A percentile compares a stretch with the other conserved stretches of the same genome.
Evolutionary conservation across 2,113 vertebrate genomes (phyloP).

Genomic region (Rousettus leschenaultii): DNA sequence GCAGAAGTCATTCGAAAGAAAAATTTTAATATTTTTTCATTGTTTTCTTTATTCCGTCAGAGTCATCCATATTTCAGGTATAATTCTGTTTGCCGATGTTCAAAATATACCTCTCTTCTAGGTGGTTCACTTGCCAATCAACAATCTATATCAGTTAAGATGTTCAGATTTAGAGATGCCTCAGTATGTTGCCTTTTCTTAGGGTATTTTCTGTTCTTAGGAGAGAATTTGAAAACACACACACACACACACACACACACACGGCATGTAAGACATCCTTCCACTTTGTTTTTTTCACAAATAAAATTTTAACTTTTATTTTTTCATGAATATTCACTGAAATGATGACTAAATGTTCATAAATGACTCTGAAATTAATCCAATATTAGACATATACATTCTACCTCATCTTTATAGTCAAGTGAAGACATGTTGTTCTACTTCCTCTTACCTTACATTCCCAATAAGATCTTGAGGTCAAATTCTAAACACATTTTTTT

Average conservation of each 20-base stretch:
- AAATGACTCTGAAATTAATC: neutral
- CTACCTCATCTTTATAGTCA: neutral
- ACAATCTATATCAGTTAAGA: neutral
- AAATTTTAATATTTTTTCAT: neutral
- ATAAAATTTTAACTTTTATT: constrained; percentile 19
- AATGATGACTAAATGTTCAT: neutral
- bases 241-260: neutral
- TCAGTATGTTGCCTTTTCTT: neutral
- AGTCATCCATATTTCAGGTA: neutral
- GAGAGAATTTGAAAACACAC: neutral
- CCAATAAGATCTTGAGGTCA: neutral
- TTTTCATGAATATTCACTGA: neutral
- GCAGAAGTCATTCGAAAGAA: neutral
- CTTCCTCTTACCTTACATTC: neutral
- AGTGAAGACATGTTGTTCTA: neutral
- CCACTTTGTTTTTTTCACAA: neutral
- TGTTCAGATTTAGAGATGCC: neutral
- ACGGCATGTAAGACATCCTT: neutral
- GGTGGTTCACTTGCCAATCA: neutral
- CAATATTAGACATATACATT: neutral
- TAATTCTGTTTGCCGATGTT: neutral
- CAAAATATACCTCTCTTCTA: neutral
- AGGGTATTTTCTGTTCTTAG: neutral
- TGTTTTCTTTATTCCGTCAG: neutral
- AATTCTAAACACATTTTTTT: constrained; percentile 30